These are phyloP conservation scores for Acrocephalus scirpaceus DNA, from an alignment of 2,797 vertebrate genomes.

Conservation along the genomic window DNA sequence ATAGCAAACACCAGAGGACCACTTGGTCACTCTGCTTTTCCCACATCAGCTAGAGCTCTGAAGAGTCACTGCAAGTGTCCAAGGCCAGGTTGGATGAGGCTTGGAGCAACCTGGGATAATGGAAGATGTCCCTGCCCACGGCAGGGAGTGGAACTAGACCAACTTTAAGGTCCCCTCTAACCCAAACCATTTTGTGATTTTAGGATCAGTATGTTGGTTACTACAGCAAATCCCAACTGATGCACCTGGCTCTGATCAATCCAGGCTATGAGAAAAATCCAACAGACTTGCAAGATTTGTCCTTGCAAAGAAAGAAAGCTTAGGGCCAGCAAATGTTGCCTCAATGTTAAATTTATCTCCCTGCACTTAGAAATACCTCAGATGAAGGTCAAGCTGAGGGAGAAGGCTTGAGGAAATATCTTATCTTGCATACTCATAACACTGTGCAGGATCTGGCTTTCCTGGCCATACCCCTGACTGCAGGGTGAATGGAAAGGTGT, in stretches of 20 bases:
- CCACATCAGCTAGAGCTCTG: neutral
- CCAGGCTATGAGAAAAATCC: neutral
- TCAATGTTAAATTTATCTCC: neutral
- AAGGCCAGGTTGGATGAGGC: accelerated
- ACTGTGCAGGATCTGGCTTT: neutral
- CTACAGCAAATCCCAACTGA: neutral
- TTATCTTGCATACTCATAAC: neutral
- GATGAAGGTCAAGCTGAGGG: neutral
- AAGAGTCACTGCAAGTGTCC: neutral
- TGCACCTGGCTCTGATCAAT: neutral
- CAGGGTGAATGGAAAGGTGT: neutral
- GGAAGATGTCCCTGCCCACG: neutral
- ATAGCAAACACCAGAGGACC: neutral
- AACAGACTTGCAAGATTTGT: neutral
- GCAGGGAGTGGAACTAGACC: accelerated
- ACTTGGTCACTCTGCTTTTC: neutral
- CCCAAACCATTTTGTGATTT: neutral
- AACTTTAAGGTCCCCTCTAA: neutral
- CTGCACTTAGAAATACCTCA: neutral
- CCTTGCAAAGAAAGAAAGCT: neutral
- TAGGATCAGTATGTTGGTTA: neutral
- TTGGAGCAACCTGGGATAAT: neutral
- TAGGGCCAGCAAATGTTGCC: neutral
- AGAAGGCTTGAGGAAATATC: neutral
- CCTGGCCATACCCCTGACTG: neutral